A percentile compares a stretch with the other conserved stretches of the same genome.
Conservation (phyloP, 2,797 vertebrate genomes). For the Spea hammondii region DNA sequence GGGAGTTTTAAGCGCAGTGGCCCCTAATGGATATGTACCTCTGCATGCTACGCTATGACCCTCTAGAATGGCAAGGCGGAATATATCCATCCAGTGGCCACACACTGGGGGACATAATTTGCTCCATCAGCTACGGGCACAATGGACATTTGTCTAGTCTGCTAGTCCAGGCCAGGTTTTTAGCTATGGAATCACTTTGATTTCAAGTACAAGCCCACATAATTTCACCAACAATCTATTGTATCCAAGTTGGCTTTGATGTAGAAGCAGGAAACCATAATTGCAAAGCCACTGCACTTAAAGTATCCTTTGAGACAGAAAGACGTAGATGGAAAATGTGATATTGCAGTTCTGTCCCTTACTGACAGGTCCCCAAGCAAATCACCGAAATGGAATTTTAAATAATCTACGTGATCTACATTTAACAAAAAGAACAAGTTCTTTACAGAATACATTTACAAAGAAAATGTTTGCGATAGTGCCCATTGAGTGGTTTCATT, state of each 20-base stretch:
- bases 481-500: too few species aligned
- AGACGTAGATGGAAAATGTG: slow-evolving; percentile 7
- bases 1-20: too few species aligned
- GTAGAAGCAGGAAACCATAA: neutral
- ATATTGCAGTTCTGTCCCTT: slow-evolving; percentile 3
- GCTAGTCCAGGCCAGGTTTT: neutral
- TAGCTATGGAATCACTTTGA: neutral
- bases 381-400: slow-evolving; percentile 1
- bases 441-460: neutral
- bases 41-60: too few species aligned
- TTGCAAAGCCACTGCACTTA: neutral
- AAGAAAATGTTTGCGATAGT: too few species aligned
- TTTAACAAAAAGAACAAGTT: neutral
- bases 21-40: too few species aligned
- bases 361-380: slow-evolving; percentile 22
- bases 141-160: too few species aligned
- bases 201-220: neutral
- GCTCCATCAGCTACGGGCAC: too few species aligned
- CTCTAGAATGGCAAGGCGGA: too few species aligned
- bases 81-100: too few species aligned
- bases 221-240: neutral
- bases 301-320: neutral
- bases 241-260: neutral
- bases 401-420: neutral
- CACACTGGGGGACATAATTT: too few species aligned